These are phyloP conservation scores for Hydractinia echinata DNA, from an alignment of 30 jellyfish, hydroid and myxozoan species.

Conservation along the genomic window DNA sequence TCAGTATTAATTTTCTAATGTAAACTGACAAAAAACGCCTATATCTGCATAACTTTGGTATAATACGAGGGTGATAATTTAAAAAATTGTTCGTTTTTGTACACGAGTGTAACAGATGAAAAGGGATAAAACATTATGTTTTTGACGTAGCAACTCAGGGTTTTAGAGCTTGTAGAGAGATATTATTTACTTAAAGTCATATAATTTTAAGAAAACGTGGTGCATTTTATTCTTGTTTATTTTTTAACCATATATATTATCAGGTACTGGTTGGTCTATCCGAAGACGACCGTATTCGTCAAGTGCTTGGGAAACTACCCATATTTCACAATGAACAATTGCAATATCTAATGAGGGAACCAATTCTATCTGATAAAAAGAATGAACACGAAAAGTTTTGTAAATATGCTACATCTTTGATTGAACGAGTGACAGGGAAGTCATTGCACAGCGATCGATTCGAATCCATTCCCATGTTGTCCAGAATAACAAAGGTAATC, in stretches of 20 bases:
- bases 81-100: no score
- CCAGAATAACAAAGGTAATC: conserved; percentile 55
- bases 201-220: background rate
- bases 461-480: conserved; percentile 62
- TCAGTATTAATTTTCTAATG: no score
- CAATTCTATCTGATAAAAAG: conserved; percentile 65
- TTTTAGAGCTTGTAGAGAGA: background rate
- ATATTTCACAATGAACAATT: conserved; percentile 60
- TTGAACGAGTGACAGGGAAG: conserved; percentile 77
- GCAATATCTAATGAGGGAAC: conserved; percentile 81
- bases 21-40: no score
- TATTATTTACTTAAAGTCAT: background rate
- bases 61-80: no score
- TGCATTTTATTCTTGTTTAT: background rate
- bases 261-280: conserved; percentile 77
- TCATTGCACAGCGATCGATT: conserved; percentile 35
- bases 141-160: no score
- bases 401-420: conserved; percentile 56
- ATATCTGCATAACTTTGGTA: no score
- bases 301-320: conserved; percentile 71
- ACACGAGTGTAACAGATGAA: no score
- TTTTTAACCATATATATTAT: background rate
- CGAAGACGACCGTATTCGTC: conserved; percentile 64
- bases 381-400: conserved; percentile 59
- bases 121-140: no score